Evolutionary conservation across 2,888 invertebrate species (phyloP).

Genomic region (Pardosa pseudoannulata): DNA sequence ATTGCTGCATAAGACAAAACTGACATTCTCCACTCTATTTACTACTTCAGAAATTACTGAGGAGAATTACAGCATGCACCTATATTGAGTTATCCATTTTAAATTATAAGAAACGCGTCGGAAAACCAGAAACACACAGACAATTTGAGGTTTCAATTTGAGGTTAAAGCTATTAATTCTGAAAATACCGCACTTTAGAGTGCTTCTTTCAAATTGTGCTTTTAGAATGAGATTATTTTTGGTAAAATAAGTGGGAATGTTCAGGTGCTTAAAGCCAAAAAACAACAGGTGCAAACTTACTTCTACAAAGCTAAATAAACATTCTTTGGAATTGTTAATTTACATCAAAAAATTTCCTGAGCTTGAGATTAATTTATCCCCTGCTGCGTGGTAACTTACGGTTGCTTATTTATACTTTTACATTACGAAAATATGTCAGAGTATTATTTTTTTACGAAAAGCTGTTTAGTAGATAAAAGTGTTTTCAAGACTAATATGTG

Average conservation of each 20-base stretch:
- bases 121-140: not conserved
- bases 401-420: not conserved
- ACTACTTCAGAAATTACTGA: not conserved
- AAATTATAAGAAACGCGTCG: not conserved
- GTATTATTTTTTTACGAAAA: too few species aligned
- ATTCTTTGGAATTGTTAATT: not conserved
- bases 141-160: not conserved
- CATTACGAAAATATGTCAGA: too few species aligned
- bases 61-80: not conserved
- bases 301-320: not conserved
- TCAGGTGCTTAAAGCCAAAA: not conserved
- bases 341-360: not conserved
- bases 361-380: not conserved
- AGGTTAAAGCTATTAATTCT: not conserved
- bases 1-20: not conserved
- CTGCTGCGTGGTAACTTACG: not conserved
- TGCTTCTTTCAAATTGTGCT: not conserved
- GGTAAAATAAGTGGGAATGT: not conserved
- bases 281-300: not conserved
- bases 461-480: too few species aligned
- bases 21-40: not conserved
- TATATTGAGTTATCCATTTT: not conserved
- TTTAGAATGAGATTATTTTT: constrained; percentile 40
- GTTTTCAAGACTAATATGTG: too few species aligned
- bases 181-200: not conserved